Conservation (phyloP, 1,140 invertebrate genomes). For the Babylonia areolata region DNA sequence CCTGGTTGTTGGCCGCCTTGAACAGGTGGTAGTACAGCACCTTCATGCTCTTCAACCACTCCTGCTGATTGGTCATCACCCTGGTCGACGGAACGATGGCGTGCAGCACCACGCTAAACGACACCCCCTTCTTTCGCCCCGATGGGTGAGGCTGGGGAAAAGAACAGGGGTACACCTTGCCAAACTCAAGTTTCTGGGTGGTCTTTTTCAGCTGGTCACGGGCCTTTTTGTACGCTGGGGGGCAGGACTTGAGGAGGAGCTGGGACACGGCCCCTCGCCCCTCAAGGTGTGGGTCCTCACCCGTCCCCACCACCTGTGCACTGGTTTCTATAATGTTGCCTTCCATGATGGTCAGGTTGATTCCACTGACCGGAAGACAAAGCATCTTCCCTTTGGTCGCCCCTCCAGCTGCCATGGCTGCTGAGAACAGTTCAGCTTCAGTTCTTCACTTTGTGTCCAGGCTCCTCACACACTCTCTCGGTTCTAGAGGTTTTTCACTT, state of each 20-base stretch:
- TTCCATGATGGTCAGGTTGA: background rate
- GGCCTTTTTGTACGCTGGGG: background rate
- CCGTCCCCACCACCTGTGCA: background rate
- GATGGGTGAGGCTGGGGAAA: background rate
- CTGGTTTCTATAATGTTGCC: constrained; percentile 9
- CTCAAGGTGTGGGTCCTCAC: constrained; percentile 8
- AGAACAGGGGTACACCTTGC: background rate
- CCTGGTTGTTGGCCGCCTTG: constrained; percentile 16
- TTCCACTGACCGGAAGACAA: background rate
- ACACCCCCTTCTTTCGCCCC: background rate
- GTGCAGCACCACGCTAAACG: constrained; percentile 29
- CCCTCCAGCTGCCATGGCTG: background rate
- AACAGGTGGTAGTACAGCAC: constrained; percentile 30
- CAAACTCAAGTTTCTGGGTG: background rate
- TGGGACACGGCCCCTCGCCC: constrained; percentile 16
- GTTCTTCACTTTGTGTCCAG: no score
- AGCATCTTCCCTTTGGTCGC: background rate
- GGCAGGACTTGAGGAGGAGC: background rate
- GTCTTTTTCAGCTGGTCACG: constrained; percentile 8
- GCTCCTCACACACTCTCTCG: no score
- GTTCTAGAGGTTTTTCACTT: no score
- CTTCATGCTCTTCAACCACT: constrained; percentile 20
- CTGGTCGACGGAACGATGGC: constrained; percentile 5
- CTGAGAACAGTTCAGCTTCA: no score
- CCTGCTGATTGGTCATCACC: background rate